These are phyloP conservation scores for Globodera ellingtonae DNA, from an alignment of 1,140 invertebrate genomes.

Conservation along the genomic window DNA sequence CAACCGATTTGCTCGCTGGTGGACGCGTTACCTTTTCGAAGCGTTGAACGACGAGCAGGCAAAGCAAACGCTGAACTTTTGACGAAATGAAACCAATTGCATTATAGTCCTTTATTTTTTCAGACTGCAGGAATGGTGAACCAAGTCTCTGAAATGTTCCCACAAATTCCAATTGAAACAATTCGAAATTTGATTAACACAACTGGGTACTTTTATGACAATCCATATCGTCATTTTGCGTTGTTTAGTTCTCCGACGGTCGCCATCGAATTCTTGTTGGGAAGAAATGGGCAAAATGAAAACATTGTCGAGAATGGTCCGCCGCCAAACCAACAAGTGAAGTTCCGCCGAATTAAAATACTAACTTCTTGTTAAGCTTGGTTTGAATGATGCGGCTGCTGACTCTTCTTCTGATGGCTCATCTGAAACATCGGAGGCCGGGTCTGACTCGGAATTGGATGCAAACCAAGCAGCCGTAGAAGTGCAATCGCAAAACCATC, in stretches of 20 bases:
- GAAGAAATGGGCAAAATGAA: constrained; percentile 16
- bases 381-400: not conserved
- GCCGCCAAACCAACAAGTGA: not conserved
- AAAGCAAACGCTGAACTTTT: not conserved
- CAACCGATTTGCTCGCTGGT: constrained; percentile 43
- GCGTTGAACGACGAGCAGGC: constrained; percentile 50
- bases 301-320: constrained; percentile 16
- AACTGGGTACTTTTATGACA: constrained; percentile 6
- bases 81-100: not conserved
- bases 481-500: not conserved
- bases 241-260: constrained; percentile 16
- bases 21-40: constrained; percentile 43
- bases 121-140: constrained; percentile 42
- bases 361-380: not conserved
- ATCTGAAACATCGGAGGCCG: not conserved
- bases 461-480: not conserved
- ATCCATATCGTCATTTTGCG: not conserved
- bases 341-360: not conserved
- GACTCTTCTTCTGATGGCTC: not conserved
- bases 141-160: constrained; percentile 49
- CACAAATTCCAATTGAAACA: constrained; percentile 38
- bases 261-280: constrained; percentile 36
- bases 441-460: not conserved
- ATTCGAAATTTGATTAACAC: constrained; percentile 34
- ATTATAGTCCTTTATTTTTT: constrained; percentile 22